Base-by-base conservation (phyloP, 2,113 vertebrate species). In the Strigops habroptila region DNA sequence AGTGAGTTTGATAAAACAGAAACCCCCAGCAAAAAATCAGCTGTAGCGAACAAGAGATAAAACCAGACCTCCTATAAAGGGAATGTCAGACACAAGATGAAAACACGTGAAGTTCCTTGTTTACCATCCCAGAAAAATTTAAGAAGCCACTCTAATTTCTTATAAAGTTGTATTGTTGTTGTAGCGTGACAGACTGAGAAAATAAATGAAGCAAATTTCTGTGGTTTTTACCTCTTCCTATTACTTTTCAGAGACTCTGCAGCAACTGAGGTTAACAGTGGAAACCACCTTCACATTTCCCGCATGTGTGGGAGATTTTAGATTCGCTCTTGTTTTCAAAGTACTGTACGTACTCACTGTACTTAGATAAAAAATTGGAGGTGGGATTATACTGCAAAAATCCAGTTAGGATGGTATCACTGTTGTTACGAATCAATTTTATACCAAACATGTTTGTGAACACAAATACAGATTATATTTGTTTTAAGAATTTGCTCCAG, bases 201-300 rank as follows among this genome's bases (percentile, higher is more conserved):
- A 92, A 68, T 31, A 67, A 1, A 4, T 35, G 25, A 86, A 77
- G 14, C 3, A 67, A 74, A 75, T 37, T 9, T 68, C 10, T n/a
- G 8, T 0, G 0, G 28, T 4, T 73, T 88, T 91, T 46, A 60
- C 16, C 9, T 63, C n/a, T 53, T 65, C 8, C 33, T 5, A 33
- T 49, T 51, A 37, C 7, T 52, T 83, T 93, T 48, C 46, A 81
- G 51, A 93, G 4, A 24, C 28, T 81, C 46, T 78, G 31, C n/a
- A 80, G 3, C 12, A 74, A 12, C 30, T 22, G 39, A 62, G 10
- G 33, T 41, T 80, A 73, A 30, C 18, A 15, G 14, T 63, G n/a
- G 21, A 86, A 92, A 65, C 11, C 41, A 53, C 30, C 24, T 80
- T 86, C 71, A 62, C 31, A 41, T 82, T 37, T 63, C 53, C 37